Conservation (phyloP, 2,888 invertebrate species). For the Chrysolina americana region DNA sequence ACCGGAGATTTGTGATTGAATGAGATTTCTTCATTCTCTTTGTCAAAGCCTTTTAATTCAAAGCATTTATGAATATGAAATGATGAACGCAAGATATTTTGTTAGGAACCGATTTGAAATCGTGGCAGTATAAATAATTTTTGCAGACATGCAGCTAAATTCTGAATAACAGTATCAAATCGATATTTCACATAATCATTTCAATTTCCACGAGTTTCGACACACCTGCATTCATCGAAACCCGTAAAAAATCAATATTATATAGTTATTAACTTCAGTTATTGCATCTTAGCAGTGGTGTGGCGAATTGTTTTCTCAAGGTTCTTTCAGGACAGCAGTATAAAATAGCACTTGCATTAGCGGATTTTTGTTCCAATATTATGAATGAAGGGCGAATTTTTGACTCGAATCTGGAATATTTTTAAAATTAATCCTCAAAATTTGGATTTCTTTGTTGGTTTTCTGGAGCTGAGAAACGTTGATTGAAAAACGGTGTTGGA, state of each 20-base stretch:
- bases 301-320: not conserved
- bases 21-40: not conserved
- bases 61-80: too few species aligned
- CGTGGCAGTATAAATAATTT: not conserved
- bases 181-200: constrained; percentile 7
- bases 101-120: not conserved
- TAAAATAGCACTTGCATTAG: too few species aligned
- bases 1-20: not conserved
- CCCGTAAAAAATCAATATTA: constrained; percentile 18
- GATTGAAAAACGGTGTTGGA: too few species aligned
- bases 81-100: not conserved
- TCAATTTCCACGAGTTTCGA: constrained; percentile 13
- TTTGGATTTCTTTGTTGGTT: too few species aligned
- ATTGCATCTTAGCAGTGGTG: constrained; percentile 14
- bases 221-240: constrained; percentile 10
- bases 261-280: constrained; percentile 3
- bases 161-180: constrained; percentile 11
- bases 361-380: too few species aligned
- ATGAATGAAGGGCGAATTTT: too few species aligned
- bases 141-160: not conserved
- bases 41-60: not conserved
- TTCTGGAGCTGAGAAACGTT: too few species aligned
- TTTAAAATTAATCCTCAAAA: too few species aligned
- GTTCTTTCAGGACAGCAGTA: too few species aligned
- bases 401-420: too few species aligned